These are phyloP conservation scores for Microcebus tavaratra DNA, from an alignment of 2,113 vertebrate species.

Conservation along the genomic window DNA sequence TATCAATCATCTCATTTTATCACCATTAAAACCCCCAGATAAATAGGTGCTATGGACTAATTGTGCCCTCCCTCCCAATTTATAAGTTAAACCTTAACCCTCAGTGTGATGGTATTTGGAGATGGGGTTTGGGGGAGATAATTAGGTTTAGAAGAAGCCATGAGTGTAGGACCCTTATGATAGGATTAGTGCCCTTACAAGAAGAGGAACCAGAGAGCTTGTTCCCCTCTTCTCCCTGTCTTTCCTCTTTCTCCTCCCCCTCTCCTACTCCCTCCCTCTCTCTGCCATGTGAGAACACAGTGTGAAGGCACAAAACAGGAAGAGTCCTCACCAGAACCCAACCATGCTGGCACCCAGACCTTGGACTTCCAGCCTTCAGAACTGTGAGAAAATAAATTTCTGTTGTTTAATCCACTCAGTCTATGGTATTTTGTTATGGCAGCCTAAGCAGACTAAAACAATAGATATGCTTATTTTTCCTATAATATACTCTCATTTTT, in stretches of 20 bases:
- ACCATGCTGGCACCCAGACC: no score
- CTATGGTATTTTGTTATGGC: not conserved
- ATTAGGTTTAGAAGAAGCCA: not conserved
- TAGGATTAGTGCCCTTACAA: not conserved
- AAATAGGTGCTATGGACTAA: not conserved
- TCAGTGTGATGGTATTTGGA: not conserved
- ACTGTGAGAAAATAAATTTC: not conserved
- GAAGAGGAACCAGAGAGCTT: not conserved
- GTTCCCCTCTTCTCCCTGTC: not conserved
- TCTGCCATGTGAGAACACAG: not conserved
- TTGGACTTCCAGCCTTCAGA: not conserved
- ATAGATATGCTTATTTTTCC: not conserved
- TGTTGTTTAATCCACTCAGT: not conserved
- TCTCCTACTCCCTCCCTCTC: not conserved
- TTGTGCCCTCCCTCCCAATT: not conserved
- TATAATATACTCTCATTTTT: not conserved
- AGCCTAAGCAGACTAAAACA: not conserved
- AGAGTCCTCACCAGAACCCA: not conserved
- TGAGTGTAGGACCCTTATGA: not conserved
- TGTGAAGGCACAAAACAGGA: not conserved
- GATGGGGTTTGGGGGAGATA: not conserved
- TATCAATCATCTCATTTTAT: not conserved
- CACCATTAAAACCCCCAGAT: not conserved
- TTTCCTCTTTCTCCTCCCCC: not conserved
- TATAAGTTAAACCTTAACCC: not conserved